Evolutionary conservation across 2,888 invertebrate genomes (phyloP), one percentile per base, ranked within the genome.

Genomic region (Drosophila nr. perissopoda): DNA sequence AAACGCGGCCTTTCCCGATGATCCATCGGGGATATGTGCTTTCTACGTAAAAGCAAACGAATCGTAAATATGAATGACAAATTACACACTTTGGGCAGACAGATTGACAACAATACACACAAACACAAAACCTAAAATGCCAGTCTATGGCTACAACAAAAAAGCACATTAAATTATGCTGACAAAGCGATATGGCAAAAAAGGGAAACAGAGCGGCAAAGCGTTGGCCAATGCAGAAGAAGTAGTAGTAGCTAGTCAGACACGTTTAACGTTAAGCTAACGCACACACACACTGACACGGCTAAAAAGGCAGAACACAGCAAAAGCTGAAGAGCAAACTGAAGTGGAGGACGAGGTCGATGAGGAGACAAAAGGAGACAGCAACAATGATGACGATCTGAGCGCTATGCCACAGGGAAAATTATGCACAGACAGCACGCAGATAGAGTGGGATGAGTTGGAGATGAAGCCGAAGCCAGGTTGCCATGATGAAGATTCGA

Each of bases 51-150:
- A 53, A 57, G 62, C 65, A 69, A 65, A 51, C 56, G 60, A 52
- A 69, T 66, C 65, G 76, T 71, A 80, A 85, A 88, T 87, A 84
- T 84, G 79, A 86, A 86, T 90, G 89, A 90, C 82, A 86, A 90
- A 89, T 90, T 87, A 83, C 79, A 84, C 78, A 86, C 84, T 86
- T 89, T 74, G 68, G 57, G 59, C 86, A 82, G 83, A 70, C 90
- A 86, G 79, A 83, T 86, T 86, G 88, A 79, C 85, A 84, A 76
- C 76, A 73, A 73, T 56, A 74, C 56, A 68, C 36, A 67, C 40
- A 73, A 53, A 61, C 33, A 69, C 16, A 66, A 52, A 52, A 60
- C 66, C 70, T 63, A 69, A 45, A 73, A 66, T 64, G 66, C 42
- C 63, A 72, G 65, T 33, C 40, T 57, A 40, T 59, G 60, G 57